Conservation (phyloP, 2,797 vertebrate species). For the Acomys russatus region DNA sequence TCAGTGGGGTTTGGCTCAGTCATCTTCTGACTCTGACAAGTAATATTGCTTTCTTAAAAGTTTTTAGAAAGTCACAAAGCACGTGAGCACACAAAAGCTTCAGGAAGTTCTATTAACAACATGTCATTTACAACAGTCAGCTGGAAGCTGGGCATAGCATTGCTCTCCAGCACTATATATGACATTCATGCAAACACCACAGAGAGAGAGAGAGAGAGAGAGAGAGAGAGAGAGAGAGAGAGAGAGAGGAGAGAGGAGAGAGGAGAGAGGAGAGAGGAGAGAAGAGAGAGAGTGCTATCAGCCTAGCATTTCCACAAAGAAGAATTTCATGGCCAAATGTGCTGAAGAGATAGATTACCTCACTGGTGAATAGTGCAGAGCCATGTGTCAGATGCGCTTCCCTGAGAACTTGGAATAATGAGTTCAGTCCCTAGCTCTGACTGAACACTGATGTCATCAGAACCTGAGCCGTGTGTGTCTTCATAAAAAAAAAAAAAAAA, state of each 20-base stretch:
- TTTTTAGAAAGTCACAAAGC: neutral
- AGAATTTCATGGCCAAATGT: neutral
- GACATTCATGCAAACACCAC: too few species aligned
- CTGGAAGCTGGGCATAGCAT: neutral
- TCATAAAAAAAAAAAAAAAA: neutral
- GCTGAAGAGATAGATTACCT: neutral
- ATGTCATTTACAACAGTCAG: neutral
- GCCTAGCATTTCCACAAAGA: neutral
- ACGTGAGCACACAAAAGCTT: too few species aligned
- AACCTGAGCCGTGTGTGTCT: neutral
- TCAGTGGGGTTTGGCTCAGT: neutral
- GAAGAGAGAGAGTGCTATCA: neutral
- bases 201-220: too few species aligned
- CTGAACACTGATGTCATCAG: neutral
- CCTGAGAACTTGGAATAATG: neutral
- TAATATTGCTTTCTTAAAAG: neutral
- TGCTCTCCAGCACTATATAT: neutral
- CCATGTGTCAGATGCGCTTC: neutral
- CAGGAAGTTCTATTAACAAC: neutral
- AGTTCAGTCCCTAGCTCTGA: neutral
- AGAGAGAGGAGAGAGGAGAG: neutral
- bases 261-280: neutral
- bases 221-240: neutral
- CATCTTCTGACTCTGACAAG: neutral
- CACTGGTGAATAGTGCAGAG: fast-evolving